Evolutionary conservation across 2,113 vertebrate species (phyloP).

Genomic region (Phalacrocorax carbo): DNA sequence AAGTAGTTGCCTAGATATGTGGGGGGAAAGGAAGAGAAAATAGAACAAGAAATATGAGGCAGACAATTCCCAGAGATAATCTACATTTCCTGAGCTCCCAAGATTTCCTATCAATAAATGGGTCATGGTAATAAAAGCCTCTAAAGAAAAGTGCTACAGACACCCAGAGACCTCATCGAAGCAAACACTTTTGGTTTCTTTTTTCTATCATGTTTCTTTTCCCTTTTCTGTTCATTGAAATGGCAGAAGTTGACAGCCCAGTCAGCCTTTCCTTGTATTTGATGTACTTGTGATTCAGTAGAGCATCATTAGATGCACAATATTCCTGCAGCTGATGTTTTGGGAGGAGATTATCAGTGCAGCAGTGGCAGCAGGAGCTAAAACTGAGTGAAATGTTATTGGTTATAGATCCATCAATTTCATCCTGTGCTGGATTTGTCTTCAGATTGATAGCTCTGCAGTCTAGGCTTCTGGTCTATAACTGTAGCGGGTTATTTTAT

Average conservation of each 20-base stretch:
- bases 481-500: neutral
- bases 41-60: neutral
- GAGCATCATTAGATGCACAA: neutral
- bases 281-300: neutral
- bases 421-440: neutral
- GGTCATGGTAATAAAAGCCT: neutral
- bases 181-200: neutral
- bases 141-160: neutral
- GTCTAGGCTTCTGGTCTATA: neutral
- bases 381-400: neutral
- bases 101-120: slow-evolving; percentile 1
- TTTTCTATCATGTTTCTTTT: neutral
- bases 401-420: neutral
- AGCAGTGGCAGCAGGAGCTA: neutral
- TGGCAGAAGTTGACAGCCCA: neutral
- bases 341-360: neutral
- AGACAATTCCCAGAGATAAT: slow-evolving; percentile 24
- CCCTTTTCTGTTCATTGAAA: neutral
- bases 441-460: neutral
- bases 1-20: neutral
- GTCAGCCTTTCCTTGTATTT: neutral
- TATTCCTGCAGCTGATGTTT: neutral
- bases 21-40: neutral
- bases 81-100: neutral
- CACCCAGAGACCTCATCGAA: neutral